Base-by-base conservation (phyloP, 2,113 vertebrate genomes). In the Caretta caretta region DNA sequence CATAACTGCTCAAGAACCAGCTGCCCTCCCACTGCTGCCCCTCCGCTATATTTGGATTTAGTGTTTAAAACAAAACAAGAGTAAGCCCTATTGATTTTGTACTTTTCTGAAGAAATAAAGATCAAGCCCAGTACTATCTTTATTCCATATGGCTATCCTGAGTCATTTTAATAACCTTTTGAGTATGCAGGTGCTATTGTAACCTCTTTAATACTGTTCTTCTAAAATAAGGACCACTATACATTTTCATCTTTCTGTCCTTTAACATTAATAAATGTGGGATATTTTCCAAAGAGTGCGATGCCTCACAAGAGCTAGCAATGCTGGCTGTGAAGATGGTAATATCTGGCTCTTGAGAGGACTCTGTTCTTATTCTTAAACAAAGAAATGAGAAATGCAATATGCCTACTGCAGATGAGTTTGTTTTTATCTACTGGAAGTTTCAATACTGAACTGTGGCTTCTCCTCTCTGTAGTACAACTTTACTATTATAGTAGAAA, bases 181-280 rank as follows among this genome's bases (percentile, higher is more conserved):
- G 72, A 46, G 29, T 56, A 38, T 27, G 54, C 85, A 88, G 87
- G 56, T 88, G 87, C 62, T 92, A 38, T 75, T 86, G 78, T 89
- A 94, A 78, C 78, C 69, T 86, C 1, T 89, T 90, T 84, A 59
- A 62, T 76, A 24, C 90, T 90, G 56, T 80, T 78, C 29, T 93
- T 57, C 56, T 80, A 54, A 96, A 96, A 91, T 86, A 94, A 88
- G 38, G 46, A 72, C 51, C 82, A 57, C 72, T 49, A 76, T 92
- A 90, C 84, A 49, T 38, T 95, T 11, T 54, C 31, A 94, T 69
- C n/a, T n/a, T 91, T 86, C 87, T 94, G 90, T 90, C 90, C 87
- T 42, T 78, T 90, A 19, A 75, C 80, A 93, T 97, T 96, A 83
- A 82, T 89, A 95, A 90, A 90, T 86, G 35, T 79, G 69, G 89